phyloP scores from a whole-genome alignment of 1,140 invertebrate genomes.

The Drosophila bifasciata region DNA sequence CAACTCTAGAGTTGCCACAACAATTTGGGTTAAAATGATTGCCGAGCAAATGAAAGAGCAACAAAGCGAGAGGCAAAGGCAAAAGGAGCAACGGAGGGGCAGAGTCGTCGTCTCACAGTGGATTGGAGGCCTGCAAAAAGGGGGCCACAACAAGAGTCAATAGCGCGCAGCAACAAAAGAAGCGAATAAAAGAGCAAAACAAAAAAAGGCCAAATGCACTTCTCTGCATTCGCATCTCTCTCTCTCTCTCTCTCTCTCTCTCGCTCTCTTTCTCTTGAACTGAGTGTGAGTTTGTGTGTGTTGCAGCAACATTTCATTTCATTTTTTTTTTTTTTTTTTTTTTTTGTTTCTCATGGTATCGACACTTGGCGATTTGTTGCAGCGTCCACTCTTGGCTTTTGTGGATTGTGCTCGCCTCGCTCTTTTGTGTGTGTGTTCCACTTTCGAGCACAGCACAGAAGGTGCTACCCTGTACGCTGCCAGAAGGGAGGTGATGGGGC shows the following conservation, averaged over 20 bases:
- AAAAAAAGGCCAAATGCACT: conserved; percentile 64
- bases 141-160: conserved; percentile 50
- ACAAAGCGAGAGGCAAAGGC: conserved; percentile 26
- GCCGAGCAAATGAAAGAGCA: conserved; percentile 36
- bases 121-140: conserved; percentile 49
- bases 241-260: neutral
- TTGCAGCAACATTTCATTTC: conserved; percentile 58
- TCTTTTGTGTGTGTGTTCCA: conserved; percentile 64
- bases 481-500: neutral
- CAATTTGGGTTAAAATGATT: conserved; percentile 80
- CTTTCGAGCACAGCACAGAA: conserved; percentile 35
- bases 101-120: neutral
- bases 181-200: conserved; percentile 66
- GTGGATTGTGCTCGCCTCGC: conserved; percentile 24
- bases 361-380: conserved; percentile 78
- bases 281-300: conserved; percentile 13
- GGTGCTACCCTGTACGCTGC: conserved; percentile 21
- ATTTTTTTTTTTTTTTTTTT: conserved; percentile 18
- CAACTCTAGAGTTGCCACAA: conserved; percentile 62
- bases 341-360: conserved; percentile 47
- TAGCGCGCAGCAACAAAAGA: conserved; percentile 63
- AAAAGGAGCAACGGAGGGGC: conserved; percentile 30
- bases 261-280: neutral
- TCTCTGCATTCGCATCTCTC: conserved; percentile 34
- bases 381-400: conserved; percentile 66